Evolutionary conservation across 2,888 invertebrate genomes (phyloP).

Genomic region (Pristionchus fissidentatus): DNA sequence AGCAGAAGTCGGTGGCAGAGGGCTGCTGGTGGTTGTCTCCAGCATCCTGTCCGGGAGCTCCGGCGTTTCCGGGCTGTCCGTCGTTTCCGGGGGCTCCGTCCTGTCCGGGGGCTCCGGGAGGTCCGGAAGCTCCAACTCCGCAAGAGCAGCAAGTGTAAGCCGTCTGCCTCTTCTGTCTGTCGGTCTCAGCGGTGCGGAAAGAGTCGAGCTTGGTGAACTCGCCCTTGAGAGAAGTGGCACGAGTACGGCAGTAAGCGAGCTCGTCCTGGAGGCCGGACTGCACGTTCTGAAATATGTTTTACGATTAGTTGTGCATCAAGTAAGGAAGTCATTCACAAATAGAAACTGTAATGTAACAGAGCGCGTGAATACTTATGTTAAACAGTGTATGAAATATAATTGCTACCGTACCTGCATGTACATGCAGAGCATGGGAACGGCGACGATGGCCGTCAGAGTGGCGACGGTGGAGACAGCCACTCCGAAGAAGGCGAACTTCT

Average conservation of each 20-base stretch:
- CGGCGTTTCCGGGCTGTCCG: slow-evolving; percentile 43
- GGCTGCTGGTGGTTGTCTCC: background rate
- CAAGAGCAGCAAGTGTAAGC: slow-evolving; percentile 47
- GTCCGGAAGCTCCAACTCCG: slow-evolving; percentile 45
- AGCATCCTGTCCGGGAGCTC: slow-evolving; percentile 41
- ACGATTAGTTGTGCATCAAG: background rate
- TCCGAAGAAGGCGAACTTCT: slow-evolving; percentile 74
- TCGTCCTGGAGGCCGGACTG: slow-evolving; percentile 41
- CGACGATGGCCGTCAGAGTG: slow-evolving; percentile 60
- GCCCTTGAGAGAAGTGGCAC: slow-evolving; percentile 9
- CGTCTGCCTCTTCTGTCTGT: slow-evolving; percentile 11
- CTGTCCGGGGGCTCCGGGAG: slow-evolving; percentile 44
- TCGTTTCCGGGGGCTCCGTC: slow-evolving; percentile 46
- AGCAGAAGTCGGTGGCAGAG: slow-evolving; percentile 32
- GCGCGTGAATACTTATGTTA: slow-evolving; percentile 38
- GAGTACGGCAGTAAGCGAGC: slow-evolving; percentile 39
- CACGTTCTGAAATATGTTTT: slow-evolving; percentile 4
- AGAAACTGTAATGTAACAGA: background rate
- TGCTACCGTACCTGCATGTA: slow-evolving; percentile 54
- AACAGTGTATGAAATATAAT: no score
- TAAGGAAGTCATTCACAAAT: background rate
- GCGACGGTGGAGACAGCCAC: slow-evolving; percentile 63
- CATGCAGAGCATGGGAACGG: slow-evolving; percentile 67
- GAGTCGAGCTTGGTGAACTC: slow-evolving; percentile 40
- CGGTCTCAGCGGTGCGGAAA: background rate